Base-by-base conservation (phyloP, 2,797 vertebrate genomes). In the Chelonia mydas region DNA sequence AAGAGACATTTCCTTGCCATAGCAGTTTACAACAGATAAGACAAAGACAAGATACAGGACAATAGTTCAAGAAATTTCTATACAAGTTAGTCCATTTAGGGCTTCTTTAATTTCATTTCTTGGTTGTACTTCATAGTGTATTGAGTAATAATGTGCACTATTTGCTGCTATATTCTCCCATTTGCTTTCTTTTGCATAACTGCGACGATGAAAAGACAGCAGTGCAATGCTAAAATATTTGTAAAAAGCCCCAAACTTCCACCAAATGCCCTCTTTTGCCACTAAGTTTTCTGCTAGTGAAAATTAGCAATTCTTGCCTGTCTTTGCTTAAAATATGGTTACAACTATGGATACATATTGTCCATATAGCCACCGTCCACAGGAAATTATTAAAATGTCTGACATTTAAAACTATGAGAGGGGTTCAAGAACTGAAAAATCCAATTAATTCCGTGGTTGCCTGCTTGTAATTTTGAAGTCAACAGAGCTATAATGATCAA, bases 381-480 rank as follows among this genome's bases (percentile, higher is more conserved):
- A 41, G 68, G n/a, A 72, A 72, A 41, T 72, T 41, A 41, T 72
- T 41, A 72, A 19, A 41, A 23, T 41, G n/a, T 72, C n/a, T 72
- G 68, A 41, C 68, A 41, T 37, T 85, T 74, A 49, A 91, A 94
- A 55, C 21, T 21, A 47, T 3, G 41, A 87, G 47, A 53, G 61
- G 88, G 31, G 27, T 91, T 96, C 25, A 0, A 3, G 49, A 94
- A 81, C 74, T 2, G 45, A 50, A 78, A 87, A 87, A 25, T 41
- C 15, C 74, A 84, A 21, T 59, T 93, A 33, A 53, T 31, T 92
- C 72, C 78, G 15, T 15, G 51, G 86, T 86, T 88, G 28, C 74
- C 83, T 83, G 41, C 84, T 37, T 72, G 68, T 41, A 21, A 72
- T 72, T 93, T 95, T 91, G 74, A 78, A 93, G 93, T 54, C 2